Evolutionary conservation across 2,797 vertebrate species (phyloP).

Genomic region (Hoplostethus atlanticus): DNA sequence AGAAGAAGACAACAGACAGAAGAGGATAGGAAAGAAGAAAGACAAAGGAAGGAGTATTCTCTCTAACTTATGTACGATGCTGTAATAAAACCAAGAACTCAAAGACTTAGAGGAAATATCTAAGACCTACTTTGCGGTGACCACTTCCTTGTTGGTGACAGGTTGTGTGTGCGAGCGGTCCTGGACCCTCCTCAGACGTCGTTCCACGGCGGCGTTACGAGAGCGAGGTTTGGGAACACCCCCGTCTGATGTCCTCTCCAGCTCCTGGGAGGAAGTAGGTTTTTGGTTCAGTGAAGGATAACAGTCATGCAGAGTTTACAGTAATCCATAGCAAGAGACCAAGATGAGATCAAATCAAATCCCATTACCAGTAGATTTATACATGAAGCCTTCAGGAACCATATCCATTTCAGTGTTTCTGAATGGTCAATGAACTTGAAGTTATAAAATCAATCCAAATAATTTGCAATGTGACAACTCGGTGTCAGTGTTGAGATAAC

Average conservation of each 20-base stretch:
- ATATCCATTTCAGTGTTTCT: too few relatives aligned
- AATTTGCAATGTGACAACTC: too few relatives aligned
- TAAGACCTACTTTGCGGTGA: constrained; percentile 90
- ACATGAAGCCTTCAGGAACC: too few relatives aligned
- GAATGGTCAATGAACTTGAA: background rate
- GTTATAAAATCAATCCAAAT: background rate
- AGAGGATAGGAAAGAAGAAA: background rate
- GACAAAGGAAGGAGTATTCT: background rate
- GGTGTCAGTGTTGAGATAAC: too few relatives aligned
- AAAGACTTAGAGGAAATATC: background rate
- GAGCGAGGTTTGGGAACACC: constrained; percentile 89
- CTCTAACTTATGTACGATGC: background rate
- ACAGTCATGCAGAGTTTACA: too few relatives aligned
- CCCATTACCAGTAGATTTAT: too few relatives aligned
- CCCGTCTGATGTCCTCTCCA: constrained; percentile 92
- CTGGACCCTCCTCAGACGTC: constrained; percentile 91
- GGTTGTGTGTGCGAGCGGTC: constrained; percentile 96
- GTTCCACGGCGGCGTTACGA: constrained; percentile 90
- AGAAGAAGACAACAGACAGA: background rate
- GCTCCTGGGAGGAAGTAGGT: constrained; percentile 84
- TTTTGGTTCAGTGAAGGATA: background rate
- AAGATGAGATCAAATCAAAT: too few relatives aligned
- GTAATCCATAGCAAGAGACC: too few relatives aligned
- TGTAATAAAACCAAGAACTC: background rate
- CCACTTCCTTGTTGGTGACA: constrained; percentile 92